These are phyloP conservation scores for Boloria euphrosyne DNA, from an alignment of 2,888 invertebrate genomes.

Conservation along the genomic window DNA sequence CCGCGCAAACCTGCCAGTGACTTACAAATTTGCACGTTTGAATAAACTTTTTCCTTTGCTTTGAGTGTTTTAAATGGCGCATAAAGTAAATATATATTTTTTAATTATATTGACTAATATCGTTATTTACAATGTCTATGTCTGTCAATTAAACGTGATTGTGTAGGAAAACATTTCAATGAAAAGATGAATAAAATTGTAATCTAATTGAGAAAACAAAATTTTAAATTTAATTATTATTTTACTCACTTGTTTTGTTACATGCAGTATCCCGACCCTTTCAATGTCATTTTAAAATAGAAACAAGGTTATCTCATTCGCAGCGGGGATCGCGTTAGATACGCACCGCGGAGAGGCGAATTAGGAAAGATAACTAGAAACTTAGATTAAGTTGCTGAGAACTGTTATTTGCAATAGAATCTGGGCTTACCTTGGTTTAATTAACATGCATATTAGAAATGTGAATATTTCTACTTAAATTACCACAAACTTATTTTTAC, in stretches of 20 bases:
- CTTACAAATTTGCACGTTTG: constrained; percentile 66
- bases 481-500: not conserved
- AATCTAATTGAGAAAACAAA: not conserved
- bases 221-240: not conserved
- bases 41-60: constrained; percentile 56
- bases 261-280: constrained; percentile 43
- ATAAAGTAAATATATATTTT: not conserved
- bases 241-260: constrained; percentile 25
- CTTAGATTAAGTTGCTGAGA: constrained; percentile 43
- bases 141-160: too few species aligned
- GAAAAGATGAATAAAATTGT: too few species aligned
- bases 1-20: constrained; percentile 67
- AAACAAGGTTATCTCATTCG: constrained; percentile 45
- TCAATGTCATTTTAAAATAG: constrained; percentile 40
- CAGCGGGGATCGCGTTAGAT: constrained; percentile 53
- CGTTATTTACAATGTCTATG: not conserved
- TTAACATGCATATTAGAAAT: constrained; percentile 14
- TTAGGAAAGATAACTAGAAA: constrained; percentile 33
- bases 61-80: constrained; percentile 28
- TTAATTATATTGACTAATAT: not conserved
- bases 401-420: constrained; percentile 27
- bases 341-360: constrained; percentile 49
- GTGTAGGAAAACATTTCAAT: too few species aligned
- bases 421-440: constrained; percentile 25
- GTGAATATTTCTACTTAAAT: not conserved